A percentile compares a stretch with the other conserved stretches of the same genome.
Evolutionary conservation across 2,797 vertebrate species (phyloP).

Genomic region (Telmatherina bonti): DNA sequence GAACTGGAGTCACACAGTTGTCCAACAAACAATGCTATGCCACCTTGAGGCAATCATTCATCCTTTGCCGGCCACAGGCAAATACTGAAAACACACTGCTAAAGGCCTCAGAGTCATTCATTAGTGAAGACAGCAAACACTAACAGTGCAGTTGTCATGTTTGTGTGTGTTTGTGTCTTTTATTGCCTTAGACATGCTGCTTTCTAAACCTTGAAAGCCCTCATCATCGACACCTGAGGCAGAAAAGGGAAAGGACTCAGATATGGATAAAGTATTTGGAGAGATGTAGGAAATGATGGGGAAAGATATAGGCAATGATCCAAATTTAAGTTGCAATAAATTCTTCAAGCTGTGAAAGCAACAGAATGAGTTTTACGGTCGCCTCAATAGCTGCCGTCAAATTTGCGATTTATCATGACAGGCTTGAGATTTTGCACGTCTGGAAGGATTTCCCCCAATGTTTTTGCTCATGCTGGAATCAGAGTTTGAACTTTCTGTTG

Average conservation of each 20-base stretch:
- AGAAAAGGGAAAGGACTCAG: neutral
- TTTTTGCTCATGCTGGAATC: slow-evolving; percentile 45
- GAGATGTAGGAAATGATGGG: neutral
- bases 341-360: neutral
- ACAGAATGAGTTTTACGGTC: neutral
- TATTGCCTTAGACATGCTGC: slow-evolving; percentile 20
- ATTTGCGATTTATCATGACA: slow-evolving; percentile 22
- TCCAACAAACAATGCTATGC: slow-evolving; percentile 4
- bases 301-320: slow-evolving; percentile 9
- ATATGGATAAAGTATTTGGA: slow-evolving; percentile 3
- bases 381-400: slow-evolving; percentile 8
- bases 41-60: slow-evolving; percentile 16
- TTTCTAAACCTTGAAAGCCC: slow-evolving; percentile 20
- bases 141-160: slow-evolving; percentile 6
- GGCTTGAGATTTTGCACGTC: slow-evolving; percentile 19
- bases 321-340: slow-evolving; percentile 22
- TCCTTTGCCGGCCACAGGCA: slow-evolving; percentile 15
- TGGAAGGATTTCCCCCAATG: slow-evolving; percentile 10
- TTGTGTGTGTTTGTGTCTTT: neutral
- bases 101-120: slow-evolving; percentile 20
- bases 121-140: slow-evolving; percentile 17
- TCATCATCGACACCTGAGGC: slow-evolving; percentile 3
- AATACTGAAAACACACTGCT: neutral
- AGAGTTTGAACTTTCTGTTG: slow-evolving; percentile 41
- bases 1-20: neutral